A percentile compares a stretch with the other conserved stretches of the same genome.
phyloP scores from a whole-genome alignment of 2,888 invertebrate genomes.

The Heliconius aoede region DNA sequence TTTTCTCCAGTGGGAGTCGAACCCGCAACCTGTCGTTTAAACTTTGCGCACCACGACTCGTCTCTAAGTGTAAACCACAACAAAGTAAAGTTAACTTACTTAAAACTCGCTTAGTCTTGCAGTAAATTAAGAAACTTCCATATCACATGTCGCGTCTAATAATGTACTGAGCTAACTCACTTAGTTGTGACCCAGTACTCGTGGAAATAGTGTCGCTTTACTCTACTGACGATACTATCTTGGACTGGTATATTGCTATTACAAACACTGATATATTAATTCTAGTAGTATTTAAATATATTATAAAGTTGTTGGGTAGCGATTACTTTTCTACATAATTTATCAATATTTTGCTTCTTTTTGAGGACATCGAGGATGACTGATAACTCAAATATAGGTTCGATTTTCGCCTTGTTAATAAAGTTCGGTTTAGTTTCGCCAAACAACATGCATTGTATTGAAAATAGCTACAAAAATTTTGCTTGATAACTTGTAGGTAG shows the following conservation, averaged over 20 bases:
- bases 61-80: not conserved
- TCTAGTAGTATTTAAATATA: too few relatives aligned
- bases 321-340: too few relatives aligned
- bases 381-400: not conserved
- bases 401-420: not conserved
- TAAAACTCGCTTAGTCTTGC: not conserved
- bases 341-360: too few relatives aligned
- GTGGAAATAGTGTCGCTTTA: not conserved
- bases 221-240: not conserved
- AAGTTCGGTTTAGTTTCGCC: not conserved
- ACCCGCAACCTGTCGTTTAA: too few relatives aligned
- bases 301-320: too few relatives aligned
- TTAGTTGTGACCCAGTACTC: not conserved
- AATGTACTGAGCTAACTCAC: not conserved
- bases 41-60: too few relatives aligned
- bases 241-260: not conserved
- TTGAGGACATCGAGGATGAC: too few relatives aligned
- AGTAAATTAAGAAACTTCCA: not conserved
- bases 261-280: not conserved
- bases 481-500: too few relatives aligned
- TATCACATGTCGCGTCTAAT: conserved; percentile 6
- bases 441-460: not conserved
- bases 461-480: not conserved
- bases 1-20: too few relatives aligned
- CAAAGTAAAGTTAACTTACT: not conserved